phyloP scores from a whole-genome alignment of 1,140 invertebrate genomes.

The Trichonephila clavipes region DNA sequence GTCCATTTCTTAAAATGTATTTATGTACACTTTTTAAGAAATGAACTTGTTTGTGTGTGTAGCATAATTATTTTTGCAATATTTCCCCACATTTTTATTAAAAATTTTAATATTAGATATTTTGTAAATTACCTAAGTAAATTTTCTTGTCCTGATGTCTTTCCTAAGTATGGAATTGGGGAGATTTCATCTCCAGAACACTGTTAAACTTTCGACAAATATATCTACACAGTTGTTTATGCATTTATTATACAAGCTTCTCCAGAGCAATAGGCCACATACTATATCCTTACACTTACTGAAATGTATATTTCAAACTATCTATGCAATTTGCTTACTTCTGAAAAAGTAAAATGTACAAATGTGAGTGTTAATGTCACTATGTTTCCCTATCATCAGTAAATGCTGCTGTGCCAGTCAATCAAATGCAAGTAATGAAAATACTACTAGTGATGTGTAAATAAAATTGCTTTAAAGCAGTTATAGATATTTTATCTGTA shows the following conservation, averaged over 20 bases:
- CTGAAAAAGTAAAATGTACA: slow-evolving; percentile 43
- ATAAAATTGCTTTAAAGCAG: slow-evolving; percentile 49
- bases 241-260: slow-evolving; percentile 64
- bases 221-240: slow-evolving; percentile 54
- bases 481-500: slow-evolving; percentile 36
- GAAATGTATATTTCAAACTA: slow-evolving; percentile 53
- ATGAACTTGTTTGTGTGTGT: neutral
- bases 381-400: slow-evolving; percentile 41
- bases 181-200: neutral
- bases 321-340: slow-evolving; percentile 70
- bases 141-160: neutral
- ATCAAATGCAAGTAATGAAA: slow-evolving; percentile 62
- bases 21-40: no score
- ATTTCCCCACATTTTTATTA: neutral
- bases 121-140: neutral
- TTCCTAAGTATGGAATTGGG: neutral
- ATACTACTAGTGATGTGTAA: slow-evolving; percentile 57
- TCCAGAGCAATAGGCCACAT: slow-evolving; percentile 52
- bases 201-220: slow-evolving; percentile 35
- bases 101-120: neutral
- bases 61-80: neutral
- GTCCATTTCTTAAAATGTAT: no score
- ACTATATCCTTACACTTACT: slow-evolving; percentile 44
- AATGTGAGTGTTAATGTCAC: neutral
- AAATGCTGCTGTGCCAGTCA: slow-evolving; percentile 25